Conservation (phyloP, 2,797 vertebrate genomes). For the Pangasius djambal region DNA sequence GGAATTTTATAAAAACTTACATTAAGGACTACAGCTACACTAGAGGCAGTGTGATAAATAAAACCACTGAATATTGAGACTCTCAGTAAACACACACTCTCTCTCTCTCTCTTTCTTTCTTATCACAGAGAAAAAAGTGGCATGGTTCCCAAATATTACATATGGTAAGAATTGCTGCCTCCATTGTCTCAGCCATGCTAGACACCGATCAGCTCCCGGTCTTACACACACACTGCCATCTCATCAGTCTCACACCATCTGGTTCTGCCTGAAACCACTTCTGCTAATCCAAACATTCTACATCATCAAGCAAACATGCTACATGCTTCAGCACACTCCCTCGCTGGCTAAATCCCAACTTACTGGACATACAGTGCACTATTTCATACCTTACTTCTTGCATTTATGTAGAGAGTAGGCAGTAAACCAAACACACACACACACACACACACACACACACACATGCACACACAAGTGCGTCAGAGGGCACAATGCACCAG, state of each 20-base stretch:
- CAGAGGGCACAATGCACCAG: neutral
- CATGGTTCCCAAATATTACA: conserved; percentile 58
- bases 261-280: conserved; percentile 33
- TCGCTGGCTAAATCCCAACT: conserved; percentile 10
- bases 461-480: neutral
- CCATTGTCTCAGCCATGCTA: conserved; percentile 2
- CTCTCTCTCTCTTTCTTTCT: conserved; percentile 43
- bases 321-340: neutral
- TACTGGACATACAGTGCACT: neutral
- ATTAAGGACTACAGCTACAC: neutral
- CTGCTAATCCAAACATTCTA: conserved; percentile 33
- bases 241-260: conserved; percentile 35
- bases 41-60: neutral
- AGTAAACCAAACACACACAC: neutral
- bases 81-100: neutral
- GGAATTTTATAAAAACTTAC: neutral
- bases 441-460: neutral
- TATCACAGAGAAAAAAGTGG: conserved; percentile 62
- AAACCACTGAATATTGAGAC: neutral
- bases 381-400: conserved; percentile 1
- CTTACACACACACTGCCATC: neutral
- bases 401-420: neutral
- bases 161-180: conserved; percentile 71
- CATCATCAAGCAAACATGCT: conserved; percentile 23
- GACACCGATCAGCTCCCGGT: neutral